Evolutionary conservation across 2,113 vertebrate species (phyloP), one percentile per base, ranked within the genome.

Genomic region (Odontophorus gujanensis): DNA sequence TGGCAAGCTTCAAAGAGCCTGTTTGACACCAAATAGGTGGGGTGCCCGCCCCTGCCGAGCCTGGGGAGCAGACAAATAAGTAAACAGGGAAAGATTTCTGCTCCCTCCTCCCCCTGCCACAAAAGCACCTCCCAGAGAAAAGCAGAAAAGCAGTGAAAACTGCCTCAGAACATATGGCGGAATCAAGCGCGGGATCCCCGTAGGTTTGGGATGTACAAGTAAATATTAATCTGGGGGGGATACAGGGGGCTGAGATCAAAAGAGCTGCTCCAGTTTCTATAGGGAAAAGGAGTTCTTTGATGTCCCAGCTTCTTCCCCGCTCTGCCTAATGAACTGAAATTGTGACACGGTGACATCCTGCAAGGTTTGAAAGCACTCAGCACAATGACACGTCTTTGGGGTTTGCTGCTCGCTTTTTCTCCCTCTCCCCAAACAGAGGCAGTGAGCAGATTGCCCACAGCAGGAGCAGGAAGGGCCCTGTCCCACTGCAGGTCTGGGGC

Each of bases 191-290:
- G 67, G 94, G 95, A 97, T 98, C 98, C 96, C 98, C 92, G 96
- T 97, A 97, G 98, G 97, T 98, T 98, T 97, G 95, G 97, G 98
- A 97, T 98, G 98, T 97, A 98, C 98, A 98, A 98, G 98, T 97
- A 98, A 97, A 98, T 98, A 98, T 98, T 98, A 98, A 98, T 98
- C 98, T 98, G 97, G 98, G 97, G 97, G 95, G 92, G 75, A 90
- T 92, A 40, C 66, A 26, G 91, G 96, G 96, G 97, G 95, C 93
- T 92, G 97, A 98, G 98, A 99, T 99, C 98, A 99, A 99, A 99
- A 98, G 97, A 97, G 93, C 96, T 96, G 97, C 96, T 98, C 97
- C 91, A 69, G 51, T 94, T 98, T 97, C 98, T 98, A 94, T 95
- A 97, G 97, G 95, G 97, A 97, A 96, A 98, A 98, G 97, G 93